A percentile compares a stretch with the other conserved stretches of the same genome.
phyloP scores from a whole-genome alignment of 2,113 vertebrate species.

The Centrocercus urophasianus region DNA sequence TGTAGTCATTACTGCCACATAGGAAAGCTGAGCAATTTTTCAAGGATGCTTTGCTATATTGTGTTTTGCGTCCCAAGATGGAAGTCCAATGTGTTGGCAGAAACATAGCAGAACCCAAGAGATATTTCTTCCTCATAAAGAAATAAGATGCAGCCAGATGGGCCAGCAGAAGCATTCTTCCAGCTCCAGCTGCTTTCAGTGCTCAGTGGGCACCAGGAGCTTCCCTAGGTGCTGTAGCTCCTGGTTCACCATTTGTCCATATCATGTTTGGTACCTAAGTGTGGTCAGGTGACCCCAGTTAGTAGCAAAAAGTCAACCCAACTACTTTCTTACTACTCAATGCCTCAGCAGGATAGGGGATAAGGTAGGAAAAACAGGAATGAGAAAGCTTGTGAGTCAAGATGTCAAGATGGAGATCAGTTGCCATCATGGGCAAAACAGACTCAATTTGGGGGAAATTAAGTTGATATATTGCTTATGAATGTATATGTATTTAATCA shows the following conservation, averaged over 20 bases:
- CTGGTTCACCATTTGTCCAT: background rate
- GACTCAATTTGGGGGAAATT: background rate
- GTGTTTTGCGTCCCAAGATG: slow-evolving; percentile 35
- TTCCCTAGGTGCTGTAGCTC: background rate
- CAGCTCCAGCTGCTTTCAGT: background rate
- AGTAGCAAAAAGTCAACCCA: background rate
- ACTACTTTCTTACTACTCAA: rapidly evolving
- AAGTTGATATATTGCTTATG: background rate
- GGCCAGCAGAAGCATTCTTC: background rate
- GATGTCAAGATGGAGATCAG: background rate
- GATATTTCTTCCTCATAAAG: background rate
- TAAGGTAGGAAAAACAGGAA: background rate
- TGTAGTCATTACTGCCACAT: background rate
- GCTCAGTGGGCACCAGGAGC: background rate
- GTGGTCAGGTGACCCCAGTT: background rate
- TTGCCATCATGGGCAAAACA: background rate
- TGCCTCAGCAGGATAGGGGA: background rate
- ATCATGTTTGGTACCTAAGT: background rate
- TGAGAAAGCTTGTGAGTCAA: background rate
- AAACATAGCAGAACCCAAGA: slow-evolving; percentile 8
- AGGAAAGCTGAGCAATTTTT: slow-evolving; percentile 36
- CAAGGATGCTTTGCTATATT: slow-evolving; percentile 18
- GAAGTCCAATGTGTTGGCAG: slow-evolving; percentile 18
- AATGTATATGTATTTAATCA: background rate
- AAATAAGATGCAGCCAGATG: background rate